Percentiles rank a stretch among this genome's conserved stretches.
These are phyloP conservation scores for Hystrix cristata DNA, from an alignment of 2,113 vertebrate species.

Conservation along the genomic window DNA sequence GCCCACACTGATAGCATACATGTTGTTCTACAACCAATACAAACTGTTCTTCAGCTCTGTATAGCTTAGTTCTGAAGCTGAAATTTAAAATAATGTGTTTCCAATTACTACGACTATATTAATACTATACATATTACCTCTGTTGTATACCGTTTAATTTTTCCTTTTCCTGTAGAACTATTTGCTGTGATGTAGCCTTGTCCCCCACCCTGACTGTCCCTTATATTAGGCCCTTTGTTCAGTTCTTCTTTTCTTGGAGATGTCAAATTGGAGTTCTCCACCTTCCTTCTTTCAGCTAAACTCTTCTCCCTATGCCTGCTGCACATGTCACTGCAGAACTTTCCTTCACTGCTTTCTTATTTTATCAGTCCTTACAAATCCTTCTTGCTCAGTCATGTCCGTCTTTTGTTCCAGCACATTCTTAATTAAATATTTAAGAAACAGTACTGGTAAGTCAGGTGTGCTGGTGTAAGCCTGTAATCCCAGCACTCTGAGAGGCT, in stretches of 20 bases:
- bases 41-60: constrained; percentile 1
- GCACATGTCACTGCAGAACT: no score
- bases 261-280: not conserved
- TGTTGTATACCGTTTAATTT: not conserved
- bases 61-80: not conserved
- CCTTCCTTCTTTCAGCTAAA: not conserved
- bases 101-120: not conserved
- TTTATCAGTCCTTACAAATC: not conserved
- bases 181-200: not conserved
- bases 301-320: not conserved
- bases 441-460: not conserved
- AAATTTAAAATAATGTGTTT: not conserved
- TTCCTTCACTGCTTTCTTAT: not conserved
- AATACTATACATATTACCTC: not conserved
- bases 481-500: not conserved
- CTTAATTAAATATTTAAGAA: not conserved
- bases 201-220: fast-evolving
- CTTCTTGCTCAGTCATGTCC: not conserved
- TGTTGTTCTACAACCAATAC: not conserved
- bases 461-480: not conserved
- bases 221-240: not conserved
- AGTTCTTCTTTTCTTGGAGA: not conserved
- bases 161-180: not conserved
- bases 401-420: not conserved
- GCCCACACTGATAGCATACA: no score